Percentiles rank a stretch among this genome's conserved stretches.
Evolutionary conservation across 2,888 invertebrate species (phyloP).

Genomic region (Cloeon dipterum): DNA sequence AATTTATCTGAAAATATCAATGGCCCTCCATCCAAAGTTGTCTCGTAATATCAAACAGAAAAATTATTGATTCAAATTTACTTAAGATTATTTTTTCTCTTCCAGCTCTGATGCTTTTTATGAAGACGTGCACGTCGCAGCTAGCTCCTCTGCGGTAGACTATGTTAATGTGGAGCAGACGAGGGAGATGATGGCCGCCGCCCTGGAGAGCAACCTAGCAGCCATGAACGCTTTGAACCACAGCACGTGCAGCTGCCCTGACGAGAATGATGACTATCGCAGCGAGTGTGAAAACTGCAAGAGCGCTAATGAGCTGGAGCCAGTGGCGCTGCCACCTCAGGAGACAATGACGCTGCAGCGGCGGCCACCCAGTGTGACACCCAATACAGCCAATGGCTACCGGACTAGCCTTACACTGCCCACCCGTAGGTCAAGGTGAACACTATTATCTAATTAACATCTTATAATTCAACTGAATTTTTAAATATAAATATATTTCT

Average conservation of each 20-base stretch:
- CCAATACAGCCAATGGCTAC: slow-evolving; percentile 25
- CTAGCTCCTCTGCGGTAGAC: slow-evolving; percentile 8
- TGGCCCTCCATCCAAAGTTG: too few relatives aligned
- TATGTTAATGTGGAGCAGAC: slow-evolving; percentile 3
- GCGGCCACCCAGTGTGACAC: slow-evolving; percentile 22
- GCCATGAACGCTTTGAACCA: slow-evolving; percentile 16
- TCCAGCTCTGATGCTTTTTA: slow-evolving; percentile 15
- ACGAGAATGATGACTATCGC: slow-evolving; percentile 46
- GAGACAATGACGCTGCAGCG: slow-evolving; percentile 47
- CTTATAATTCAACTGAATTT: too few relatives aligned
- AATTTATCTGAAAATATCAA: too few relatives aligned
- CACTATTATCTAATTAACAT: too few relatives aligned
- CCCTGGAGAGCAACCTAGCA: slow-evolving; percentile 8
- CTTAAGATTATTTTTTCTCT: too few relatives aligned
- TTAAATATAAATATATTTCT: too few relatives aligned
- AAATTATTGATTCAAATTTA: too few relatives aligned
- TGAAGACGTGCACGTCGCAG: slow-evolving; percentile 13
- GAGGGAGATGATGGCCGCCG: slow-evolving; percentile 1
- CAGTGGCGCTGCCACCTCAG: slow-evolving; percentile 28
- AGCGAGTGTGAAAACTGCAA: slow-evolving; percentile 74
- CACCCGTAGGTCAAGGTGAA: slow-evolving; percentile 31
- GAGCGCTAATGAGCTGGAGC: slow-evolving; percentile 39
- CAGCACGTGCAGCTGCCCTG: slow-evolving; percentile 13
- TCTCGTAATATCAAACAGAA: too few relatives aligned
- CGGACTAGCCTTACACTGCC: slow-evolving; percentile 38